Evolutionary conservation across 1,140 invertebrate genomes (phyloP), one percentile per base, ranked within the genome.

Genomic region (Artemia franciscana): DNA sequence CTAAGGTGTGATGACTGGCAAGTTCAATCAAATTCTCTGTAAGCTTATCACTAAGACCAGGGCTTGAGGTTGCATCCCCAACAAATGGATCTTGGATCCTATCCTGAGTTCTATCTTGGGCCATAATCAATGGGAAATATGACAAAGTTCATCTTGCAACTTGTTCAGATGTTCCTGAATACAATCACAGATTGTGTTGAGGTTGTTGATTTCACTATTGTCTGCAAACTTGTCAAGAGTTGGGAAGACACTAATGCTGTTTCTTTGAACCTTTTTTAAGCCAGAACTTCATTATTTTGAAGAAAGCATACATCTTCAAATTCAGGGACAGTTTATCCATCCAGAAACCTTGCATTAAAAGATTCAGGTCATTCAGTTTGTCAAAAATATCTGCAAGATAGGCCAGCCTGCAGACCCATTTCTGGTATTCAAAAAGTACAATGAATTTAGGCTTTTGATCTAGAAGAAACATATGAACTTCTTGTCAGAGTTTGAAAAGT

Each of bases 401-500:
- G 18, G 9, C 66, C 5, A 67, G 61, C 24, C 60, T 61, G 57
- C 57, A 39, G 51, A 65, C 56, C n/a, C 61, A 67, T 26, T 65
- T 24, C 58, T 63, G 23, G 62, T 67, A 60, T 63, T 63, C 30
- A 60, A 67, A 65, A 15, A 18, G 58, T 28, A n/a, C 56, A 60
- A 57, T 39, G 18, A 66, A 57, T 59, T 51, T 18, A 23, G 56
- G 56, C 25, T 57, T 58, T 61, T 62, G 57, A 51, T 66, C 62
- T 25, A 25, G 58, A 57, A 69, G 67, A 65, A 69, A 69, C 23
- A 28, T 51, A 15, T 62, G 28, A 23, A 66, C 51, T 61, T 67
- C n/a, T n/a, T n/a, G 9, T 63, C 68, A 28, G 26, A 69, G 59
- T 63, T 69, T 64, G 64, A 66, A 69, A 61, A 69, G 39, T 59